Percentiles rank a stretch among this genome's conserved stretches.
Evolutionary conservation across 2,113 vertebrate species (phyloP).

Genomic region (Paedocypris sp.): DNA sequence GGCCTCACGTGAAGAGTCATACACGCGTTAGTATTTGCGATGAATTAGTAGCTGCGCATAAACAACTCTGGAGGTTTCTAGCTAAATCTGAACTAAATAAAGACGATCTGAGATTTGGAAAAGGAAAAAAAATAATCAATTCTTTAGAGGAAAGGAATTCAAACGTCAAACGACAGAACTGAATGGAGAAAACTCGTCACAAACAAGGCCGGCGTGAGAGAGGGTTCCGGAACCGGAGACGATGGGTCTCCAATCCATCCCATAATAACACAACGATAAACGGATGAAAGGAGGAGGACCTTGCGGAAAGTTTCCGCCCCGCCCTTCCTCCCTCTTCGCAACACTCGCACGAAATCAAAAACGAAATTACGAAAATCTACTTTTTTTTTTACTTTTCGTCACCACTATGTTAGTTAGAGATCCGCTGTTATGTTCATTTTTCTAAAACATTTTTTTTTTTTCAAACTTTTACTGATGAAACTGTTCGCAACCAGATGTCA

Average conservation of each 20-base stretch:
- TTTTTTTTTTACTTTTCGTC: conserved; percentile 46
- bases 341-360: background rate
- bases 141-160: conserved; percentile 15
- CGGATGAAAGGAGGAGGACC: background rate
- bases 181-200: conserved; percentile 57
- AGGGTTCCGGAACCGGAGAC: conserved; percentile 47
- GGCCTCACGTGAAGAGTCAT: conserved; percentile 36
- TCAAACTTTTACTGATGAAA: conserved; percentile 43
- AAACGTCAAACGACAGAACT: conserved; percentile 47
- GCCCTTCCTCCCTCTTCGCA: too few relatives aligned
- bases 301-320: too few relatives aligned
- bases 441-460: conserved; percentile 35
- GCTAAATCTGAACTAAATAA: conserved; percentile 34
- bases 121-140: conserved; percentile 30
- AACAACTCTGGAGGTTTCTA: conserved; percentile 34
- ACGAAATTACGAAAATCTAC: conserved; percentile 35
- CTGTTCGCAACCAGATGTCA: conserved; percentile 67
- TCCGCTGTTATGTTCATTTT: conserved; percentile 46
- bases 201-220: conserved; percentile 58
- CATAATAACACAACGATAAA: background rate
- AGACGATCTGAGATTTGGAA: conserved; percentile 29
- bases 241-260: conserved; percentile 12
- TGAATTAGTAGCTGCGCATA: conserved; percentile 50
- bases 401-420: conserved; percentile 47
- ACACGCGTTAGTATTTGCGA: conserved; percentile 45